phyloP scores from a whole-genome alignment of 2,888 invertebrate genomes.

The Eupsilia transversa region DNA sequence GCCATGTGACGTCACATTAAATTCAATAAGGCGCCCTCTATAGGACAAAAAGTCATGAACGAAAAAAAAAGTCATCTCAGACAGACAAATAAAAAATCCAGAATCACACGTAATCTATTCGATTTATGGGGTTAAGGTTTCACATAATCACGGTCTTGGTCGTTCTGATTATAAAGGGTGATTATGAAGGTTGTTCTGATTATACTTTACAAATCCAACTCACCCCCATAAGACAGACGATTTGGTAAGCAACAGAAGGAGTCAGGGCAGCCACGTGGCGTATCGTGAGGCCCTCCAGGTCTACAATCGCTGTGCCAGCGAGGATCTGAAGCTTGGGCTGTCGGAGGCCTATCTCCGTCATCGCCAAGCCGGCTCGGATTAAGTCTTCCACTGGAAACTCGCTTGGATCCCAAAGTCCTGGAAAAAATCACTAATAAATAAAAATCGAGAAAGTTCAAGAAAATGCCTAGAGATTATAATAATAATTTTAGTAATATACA shows the following conservation, averaged over 20 bases:
- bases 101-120: no score
- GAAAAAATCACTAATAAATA: conserved; percentile 12
- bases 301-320: conserved; percentile 81
- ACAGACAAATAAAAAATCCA: no score
- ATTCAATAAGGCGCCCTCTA: no score
- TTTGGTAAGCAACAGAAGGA: conserved; percentile 85
- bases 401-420: conserved; percentile 84
- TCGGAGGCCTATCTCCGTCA: conserved; percentile 80
- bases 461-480: background rate
- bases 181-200: background rate
- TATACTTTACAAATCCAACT: conserved; percentile 39
- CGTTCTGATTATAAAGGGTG: background rate
- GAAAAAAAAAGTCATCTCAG: no score
- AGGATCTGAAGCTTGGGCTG: conserved; percentile 84
- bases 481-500: no score
- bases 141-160: background rate
- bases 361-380: conserved; percentile 78
- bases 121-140: background rate
- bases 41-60: no score
- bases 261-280: conserved; percentile 81
- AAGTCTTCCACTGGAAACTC: conserved; percentile 83
- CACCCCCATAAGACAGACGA: conserved; percentile 84
- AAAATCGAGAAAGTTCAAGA: background rate
- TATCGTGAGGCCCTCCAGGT: conserved; percentile 80
- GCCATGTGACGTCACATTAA: no score